A percentile compares a stretch with the other conserved stretches of the same genome.
Conservation (phyloP, 2,113 vertebrate genomes). For the Carollia perspicillata region DNA sequence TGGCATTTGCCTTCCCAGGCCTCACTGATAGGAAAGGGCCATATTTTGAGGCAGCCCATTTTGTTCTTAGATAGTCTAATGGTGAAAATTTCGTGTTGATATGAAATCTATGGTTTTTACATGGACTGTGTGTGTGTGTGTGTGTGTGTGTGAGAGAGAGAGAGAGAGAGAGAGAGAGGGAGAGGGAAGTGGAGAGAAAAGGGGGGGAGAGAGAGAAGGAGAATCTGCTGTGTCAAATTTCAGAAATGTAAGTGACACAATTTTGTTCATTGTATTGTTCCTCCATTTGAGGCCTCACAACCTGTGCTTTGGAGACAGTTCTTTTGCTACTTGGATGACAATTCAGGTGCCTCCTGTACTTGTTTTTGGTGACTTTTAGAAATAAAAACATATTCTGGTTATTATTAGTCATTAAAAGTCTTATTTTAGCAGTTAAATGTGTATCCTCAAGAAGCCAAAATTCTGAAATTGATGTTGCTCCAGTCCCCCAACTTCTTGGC, state of each 20-base stretch:
- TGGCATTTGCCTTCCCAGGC: background rate
- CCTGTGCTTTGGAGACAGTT: background rate
- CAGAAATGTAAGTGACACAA: background rate
- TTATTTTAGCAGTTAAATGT: background rate
- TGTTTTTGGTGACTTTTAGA: background rate
- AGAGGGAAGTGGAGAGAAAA: background rate
- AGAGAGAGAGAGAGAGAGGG: background rate
- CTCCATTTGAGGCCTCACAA: background rate
- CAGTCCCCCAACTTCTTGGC: background rate
- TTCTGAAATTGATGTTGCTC: background rate
- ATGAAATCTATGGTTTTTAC: background rate
- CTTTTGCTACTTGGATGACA: background rate
- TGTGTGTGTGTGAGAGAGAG: background rate
- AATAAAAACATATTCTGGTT: background rate
- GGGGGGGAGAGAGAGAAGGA: background rate
- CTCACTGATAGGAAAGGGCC: background rate
- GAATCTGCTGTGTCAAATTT: background rate
- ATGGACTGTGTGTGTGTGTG: background rate
- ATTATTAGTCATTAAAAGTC: background rate
- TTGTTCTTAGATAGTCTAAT: background rate
- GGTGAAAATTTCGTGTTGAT: background rate
- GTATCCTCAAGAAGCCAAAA: background rate
- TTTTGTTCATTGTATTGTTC: background rate
- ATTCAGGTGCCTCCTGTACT: background rate
- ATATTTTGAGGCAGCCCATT: background rate